Evolutionary conservation across 2,888 invertebrate species (phyloP).

Genomic region (Phrixothrix hirtus): DNA sequence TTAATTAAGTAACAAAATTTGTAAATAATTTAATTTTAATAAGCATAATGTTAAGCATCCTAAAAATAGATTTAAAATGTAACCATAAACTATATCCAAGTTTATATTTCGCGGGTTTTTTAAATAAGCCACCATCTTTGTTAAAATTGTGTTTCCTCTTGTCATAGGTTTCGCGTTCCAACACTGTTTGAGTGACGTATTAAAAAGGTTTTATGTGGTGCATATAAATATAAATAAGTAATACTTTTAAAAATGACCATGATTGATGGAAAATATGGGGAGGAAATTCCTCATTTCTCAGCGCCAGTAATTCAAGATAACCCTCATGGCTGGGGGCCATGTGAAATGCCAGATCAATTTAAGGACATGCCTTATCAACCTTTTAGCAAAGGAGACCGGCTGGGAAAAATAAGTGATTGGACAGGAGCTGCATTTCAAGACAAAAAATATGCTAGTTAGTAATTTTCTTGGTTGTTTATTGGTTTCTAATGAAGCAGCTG

Average conservation of each 20-base stretch:
- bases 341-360: constrained; percentile 90
- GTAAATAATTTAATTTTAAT: no score
- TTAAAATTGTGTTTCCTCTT: no score
- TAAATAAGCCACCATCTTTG: no score
- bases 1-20: no score
- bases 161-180: no score
- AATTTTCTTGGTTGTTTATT: neutral
- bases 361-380: constrained; percentile 98
- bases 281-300: constrained; percentile 68
- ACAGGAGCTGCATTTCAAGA: constrained; percentile 91
- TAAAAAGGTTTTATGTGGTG: neutral
- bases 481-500: no score
- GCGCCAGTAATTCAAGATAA: constrained; percentile 81
- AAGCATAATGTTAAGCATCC: no score
- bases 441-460: constrained; percentile 88
- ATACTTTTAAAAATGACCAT: constrained; percentile 38
- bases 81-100: no score
- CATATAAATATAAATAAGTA: neutral
- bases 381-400: constrained; percentile 96
- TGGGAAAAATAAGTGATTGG: constrained; percentile 99
- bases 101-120: no score
- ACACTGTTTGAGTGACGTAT: no score
- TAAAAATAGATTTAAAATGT: neutral
- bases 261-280: constrained; percentile 53
- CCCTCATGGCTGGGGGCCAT: constrained; percentile 95